Percentiles rank a stretch among this genome's conserved stretches.
Conservation (phyloP, 2,797 vertebrate genomes). For the Sebastes melanostomus region DNA sequence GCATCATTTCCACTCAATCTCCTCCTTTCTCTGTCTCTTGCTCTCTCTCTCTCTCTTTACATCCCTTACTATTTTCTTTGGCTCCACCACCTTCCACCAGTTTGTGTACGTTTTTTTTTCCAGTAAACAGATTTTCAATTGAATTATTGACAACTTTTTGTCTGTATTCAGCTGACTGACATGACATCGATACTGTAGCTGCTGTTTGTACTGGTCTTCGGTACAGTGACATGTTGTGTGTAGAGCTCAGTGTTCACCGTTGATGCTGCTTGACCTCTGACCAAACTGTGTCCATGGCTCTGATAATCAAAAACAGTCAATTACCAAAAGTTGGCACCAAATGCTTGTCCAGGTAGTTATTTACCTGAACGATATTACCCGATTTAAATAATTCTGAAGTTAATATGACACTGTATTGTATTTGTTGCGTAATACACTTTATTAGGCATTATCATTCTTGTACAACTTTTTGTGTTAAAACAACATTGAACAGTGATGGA, state of each 20-base stretch:
- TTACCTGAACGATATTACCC: neutral
- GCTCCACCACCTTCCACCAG: neutral
- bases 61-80: neutral
- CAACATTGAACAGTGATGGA: neutral
- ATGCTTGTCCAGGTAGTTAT: neutral
- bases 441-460: neutral
- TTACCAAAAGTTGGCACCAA: neutral
- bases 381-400: neutral
- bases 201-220: neutral
- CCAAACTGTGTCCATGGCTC: neutral
- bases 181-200: neutral
- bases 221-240: neutral
- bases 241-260: neutral
- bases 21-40: neutral
- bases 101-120: neutral
- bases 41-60: neutral
- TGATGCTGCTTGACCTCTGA: neutral
- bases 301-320: neutral
- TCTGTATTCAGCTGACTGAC: neutral
- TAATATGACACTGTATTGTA: neutral
- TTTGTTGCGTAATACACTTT: neutral
- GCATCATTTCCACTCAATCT: constrained; percentile 63
- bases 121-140: neutral
- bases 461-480: neutral
- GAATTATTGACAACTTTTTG: neutral